These are phyloP conservation scores for Helarctos malayanus DNA, from an alignment of 2,797 vertebrate species.

Conservation along the genomic window DNA sequence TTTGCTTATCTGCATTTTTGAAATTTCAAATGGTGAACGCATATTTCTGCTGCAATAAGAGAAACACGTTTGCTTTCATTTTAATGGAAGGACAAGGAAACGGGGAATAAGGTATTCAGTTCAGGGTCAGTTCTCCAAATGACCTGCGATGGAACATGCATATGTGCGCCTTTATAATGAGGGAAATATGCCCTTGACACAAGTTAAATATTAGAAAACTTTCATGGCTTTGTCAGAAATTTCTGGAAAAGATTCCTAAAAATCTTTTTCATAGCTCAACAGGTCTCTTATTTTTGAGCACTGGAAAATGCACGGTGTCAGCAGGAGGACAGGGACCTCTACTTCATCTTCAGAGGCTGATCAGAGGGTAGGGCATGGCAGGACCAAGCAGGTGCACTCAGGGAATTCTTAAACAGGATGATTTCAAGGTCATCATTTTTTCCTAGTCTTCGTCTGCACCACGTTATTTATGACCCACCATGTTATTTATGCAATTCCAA, in stretches of 20 bases:
- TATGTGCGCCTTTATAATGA: not conserved
- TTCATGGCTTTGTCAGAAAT: conserved; percentile 7
- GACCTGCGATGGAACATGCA: not conserved
- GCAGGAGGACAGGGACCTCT: not conserved
- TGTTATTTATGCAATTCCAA: conserved; percentile 76
- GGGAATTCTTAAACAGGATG: not conserved
- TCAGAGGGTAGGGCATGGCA: not conserved
- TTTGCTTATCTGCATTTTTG: not conserved
- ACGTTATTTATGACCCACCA: conserved; percentile 69
- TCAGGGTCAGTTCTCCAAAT: not conserved
- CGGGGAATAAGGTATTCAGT: not conserved
- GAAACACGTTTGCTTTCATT: not conserved
- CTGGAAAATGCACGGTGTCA: not conserved
- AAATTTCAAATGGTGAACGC: not conserved
- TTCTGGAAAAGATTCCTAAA: conserved; percentile 24
- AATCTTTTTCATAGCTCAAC: not conserved
- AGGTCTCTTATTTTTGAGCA: not conserved
- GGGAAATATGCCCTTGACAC: not conserved
- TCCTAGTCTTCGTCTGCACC: conserved; percentile 64
- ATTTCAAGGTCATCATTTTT: conserved; percentile 24
- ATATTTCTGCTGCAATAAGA: not conserved
- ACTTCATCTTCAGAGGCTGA: not conserved
- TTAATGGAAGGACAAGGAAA: conserved; percentile 9
- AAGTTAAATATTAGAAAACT: conserved; percentile 43
- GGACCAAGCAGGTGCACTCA: not conserved